phyloP scores from a whole-genome alignment of 1,140 invertebrate species.

The Cotesia vestalis region DNA sequence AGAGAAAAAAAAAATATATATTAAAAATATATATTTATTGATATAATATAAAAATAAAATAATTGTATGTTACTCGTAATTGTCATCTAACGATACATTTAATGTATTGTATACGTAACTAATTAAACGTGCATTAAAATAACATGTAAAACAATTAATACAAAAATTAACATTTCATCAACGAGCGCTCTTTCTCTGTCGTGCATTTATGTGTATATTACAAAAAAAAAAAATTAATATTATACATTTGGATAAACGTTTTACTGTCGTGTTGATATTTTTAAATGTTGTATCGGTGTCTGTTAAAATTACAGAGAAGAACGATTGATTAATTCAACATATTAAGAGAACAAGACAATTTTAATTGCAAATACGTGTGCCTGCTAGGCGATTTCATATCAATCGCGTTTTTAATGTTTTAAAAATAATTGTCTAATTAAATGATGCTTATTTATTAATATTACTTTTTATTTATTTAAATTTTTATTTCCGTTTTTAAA shows the following conservation, averaged over 20 bases:
- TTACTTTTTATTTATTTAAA: slow-evolving; percentile 1
- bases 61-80: slow-evolving; percentile 32
- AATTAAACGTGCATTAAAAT: slow-evolving; percentile 35
- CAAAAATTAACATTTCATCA: slow-evolving; percentile 16
- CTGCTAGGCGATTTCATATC: not conserved
- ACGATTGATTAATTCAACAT: slow-evolving; percentile 32
- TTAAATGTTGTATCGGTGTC: slow-evolving; percentile 58
- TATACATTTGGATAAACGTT: slow-evolving; percentile 56
- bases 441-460: not conserved
- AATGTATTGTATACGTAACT: slow-evolving; percentile 40
- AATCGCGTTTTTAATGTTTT: slow-evolving; percentile 12
- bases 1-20: slow-evolving; percentile 30
- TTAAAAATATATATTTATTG: too few species aligned
- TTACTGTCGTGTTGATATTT: slow-evolving; percentile 59
- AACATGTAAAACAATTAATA: slow-evolving; percentile 34
- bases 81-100: slow-evolving; percentile 41
- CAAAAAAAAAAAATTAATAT: slow-evolving; percentile 45
- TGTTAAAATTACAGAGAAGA: slow-evolving; percentile 43
- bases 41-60: slow-evolving; percentile 29
- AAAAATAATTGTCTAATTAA: slow-evolving; percentile 5
- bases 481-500: not conserved
- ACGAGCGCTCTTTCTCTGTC: slow-evolving; percentile 37
- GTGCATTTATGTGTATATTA: slow-evolving; percentile 46
- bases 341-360: slow-evolving; percentile 13
- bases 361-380: slow-evolving; percentile 14